Percentiles rank a stretch among this genome's conserved stretches.
phyloP scores from a whole-genome alignment of 2,888 invertebrate species.

The Eupithecia inturbata region DNA sequence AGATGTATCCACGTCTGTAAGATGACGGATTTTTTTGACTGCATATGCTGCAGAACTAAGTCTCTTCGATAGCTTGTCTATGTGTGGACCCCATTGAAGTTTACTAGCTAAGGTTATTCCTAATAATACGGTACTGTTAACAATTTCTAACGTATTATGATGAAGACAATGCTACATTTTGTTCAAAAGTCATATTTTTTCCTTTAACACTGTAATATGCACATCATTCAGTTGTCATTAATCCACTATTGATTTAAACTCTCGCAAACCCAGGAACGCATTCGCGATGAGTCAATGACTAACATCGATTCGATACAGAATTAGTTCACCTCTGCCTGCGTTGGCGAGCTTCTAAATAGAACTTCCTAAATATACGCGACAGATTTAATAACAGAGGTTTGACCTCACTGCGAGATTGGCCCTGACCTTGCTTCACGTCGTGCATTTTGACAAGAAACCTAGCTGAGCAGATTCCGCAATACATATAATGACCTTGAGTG shows the following conservation, averaged over 20 bases:
- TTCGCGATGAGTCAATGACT: constrained; percentile 12
- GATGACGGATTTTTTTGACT: too few species aligned
- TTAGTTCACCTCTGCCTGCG: constrained; percentile 29
- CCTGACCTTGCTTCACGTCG: constrained; percentile 50
- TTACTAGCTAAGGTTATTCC: too few species aligned
- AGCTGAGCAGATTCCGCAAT: constrained; percentile 42
- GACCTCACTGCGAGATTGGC: constrained; percentile 45
- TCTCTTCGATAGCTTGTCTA: too few species aligned
- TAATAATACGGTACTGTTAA: too few species aligned
- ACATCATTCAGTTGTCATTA: not conserved
- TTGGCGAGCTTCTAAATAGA: constrained; percentile 39
- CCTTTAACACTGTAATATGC: not conserved
- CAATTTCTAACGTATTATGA: too few species aligned
- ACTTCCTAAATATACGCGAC: constrained; percentile 31
- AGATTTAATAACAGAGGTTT: not conserved
- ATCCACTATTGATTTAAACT: not conserved
- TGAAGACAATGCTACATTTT: not conserved
- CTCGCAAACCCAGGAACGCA: constrained; percentile 3
- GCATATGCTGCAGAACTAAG: too few species aligned
- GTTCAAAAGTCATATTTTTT: not conserved
- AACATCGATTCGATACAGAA: constrained; percentile 20
- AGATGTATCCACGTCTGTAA: too few species aligned
- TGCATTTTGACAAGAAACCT: constrained; percentile 52
- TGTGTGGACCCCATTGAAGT: too few species aligned
- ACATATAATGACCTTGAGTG: constrained; percentile 37